These are phyloP conservation scores for Agonopterix arenella DNA, from an alignment of 2,888 invertebrate species.

Conservation along the genomic window DNA sequence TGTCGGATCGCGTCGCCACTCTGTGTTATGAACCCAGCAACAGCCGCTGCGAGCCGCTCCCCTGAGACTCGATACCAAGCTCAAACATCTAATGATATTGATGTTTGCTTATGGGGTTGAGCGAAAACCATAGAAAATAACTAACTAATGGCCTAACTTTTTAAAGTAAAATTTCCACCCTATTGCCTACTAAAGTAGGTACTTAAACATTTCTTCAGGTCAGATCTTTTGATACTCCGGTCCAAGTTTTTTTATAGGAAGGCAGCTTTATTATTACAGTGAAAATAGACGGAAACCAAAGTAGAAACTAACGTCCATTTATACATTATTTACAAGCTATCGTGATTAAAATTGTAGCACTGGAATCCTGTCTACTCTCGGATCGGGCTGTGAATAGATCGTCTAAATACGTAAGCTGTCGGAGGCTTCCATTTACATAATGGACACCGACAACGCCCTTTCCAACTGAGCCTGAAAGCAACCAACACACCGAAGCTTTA, in stretches of 20 bases:
- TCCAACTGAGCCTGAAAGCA: constrained; percentile 35
- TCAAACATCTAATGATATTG: constrained; percentile 7
- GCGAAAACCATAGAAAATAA: too few relatives aligned
- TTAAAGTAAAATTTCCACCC: too few relatives aligned
- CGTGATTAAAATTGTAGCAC: constrained; percentile 34
- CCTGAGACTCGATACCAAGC: constrained; percentile 19
- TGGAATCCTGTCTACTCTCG: constrained; percentile 29
- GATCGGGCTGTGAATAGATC: constrained; percentile 49
- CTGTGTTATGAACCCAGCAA: constrained; percentile 28
- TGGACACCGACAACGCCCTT: constrained; percentile 48
- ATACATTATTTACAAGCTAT: constrained; percentile 27
- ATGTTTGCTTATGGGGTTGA: constrained; percentile 1
- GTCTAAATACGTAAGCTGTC: constrained; percentile 51
- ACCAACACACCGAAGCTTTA: constrained; percentile 37
- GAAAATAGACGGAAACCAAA: constrained; percentile 13
- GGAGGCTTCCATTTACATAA: constrained; percentile 63
- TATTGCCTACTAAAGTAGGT: too few relatives aligned
- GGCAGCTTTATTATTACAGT: too few relatives aligned
- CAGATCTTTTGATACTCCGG: too few relatives aligned
- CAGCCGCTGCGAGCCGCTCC: constrained; percentile 20
- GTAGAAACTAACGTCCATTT: constrained; percentile 21
- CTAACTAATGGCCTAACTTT: too few relatives aligned
- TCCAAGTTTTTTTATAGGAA: too few relatives aligned
- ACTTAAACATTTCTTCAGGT: too few relatives aligned
- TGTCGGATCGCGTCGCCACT: constrained; percentile 47